Evolutionary conservation across 2,797 vertebrate genomes (phyloP).

Genomic region (Chloroceryle amazona): DNA sequence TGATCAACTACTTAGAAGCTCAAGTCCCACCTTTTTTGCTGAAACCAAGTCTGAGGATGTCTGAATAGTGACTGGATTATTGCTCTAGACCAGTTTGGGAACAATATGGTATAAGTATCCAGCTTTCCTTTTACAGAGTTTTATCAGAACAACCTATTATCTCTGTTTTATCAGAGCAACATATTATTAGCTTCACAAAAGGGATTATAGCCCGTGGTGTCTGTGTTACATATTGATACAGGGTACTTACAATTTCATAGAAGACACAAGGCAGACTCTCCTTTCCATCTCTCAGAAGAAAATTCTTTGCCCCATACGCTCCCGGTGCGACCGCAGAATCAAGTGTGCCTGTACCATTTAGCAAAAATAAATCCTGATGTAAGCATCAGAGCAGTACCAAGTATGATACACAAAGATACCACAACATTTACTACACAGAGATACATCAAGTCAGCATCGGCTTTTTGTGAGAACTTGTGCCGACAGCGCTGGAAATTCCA

Average conservation of each 20-base stretch:
- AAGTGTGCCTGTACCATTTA: constrained; percentile 84
- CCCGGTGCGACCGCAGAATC: constrained; percentile 94
- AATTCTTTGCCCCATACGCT: constrained; percentile 88
- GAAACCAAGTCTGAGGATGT: neutral
- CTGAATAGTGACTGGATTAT: neutral
- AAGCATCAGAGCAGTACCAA: neutral
- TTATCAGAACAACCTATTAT: neutral
- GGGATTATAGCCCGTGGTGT: neutral
- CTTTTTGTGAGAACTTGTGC: neutral
- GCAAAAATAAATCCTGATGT: neutral
- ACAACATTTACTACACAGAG: neutral
- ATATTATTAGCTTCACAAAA: neutral
- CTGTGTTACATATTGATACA: neutral
- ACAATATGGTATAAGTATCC: neutral
- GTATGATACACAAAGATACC: neutral
- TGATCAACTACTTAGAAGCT: neutral
- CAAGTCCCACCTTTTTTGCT: neutral
- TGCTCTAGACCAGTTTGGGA: neutral
- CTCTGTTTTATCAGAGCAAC: neutral
- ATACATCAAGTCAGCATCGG: neutral
- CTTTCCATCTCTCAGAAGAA: constrained; percentile 93
- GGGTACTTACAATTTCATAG: constrained; percentile 93
- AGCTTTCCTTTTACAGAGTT: neutral
- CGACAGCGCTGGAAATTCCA: neutral
- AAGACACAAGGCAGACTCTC: constrained; percentile 89